These are phyloP conservation scores for Melanotaenia parkinsoni DNA, from an alignment of 2,797 vertebrate species.

Conservation along the genomic window DNA sequence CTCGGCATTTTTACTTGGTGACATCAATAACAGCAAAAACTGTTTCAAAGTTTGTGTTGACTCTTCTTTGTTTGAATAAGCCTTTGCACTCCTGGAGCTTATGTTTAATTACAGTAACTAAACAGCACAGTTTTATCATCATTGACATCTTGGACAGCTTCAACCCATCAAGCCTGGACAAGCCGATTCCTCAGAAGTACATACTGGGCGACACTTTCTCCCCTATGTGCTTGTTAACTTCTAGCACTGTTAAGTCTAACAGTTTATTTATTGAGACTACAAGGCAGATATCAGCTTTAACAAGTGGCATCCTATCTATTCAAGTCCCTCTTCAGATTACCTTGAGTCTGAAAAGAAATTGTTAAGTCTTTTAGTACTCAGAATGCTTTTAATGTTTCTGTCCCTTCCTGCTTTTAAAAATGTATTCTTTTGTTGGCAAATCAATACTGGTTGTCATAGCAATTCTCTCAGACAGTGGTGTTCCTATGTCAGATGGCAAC, in stretches of 20 bases:
- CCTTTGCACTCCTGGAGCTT: background rate
- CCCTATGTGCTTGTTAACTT: conserved; percentile 19
- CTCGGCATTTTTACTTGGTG: background rate
- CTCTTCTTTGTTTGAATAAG: conserved; percentile 1
- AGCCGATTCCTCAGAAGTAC: conserved; percentile 10
- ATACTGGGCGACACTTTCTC: background rate
- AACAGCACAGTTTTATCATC: conserved; percentile 5
- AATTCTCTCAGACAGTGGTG: conserved; percentile 15
- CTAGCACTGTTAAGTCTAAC: background rate
- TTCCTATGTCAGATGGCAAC: conserved; percentile 8
- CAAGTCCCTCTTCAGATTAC: background rate
- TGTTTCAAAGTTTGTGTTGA: background rate
- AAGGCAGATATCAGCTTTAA: conserved; percentile 15
- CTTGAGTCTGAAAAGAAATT: background rate
- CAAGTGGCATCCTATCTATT: background rate
- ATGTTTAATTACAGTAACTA: background rate
- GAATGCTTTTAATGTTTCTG: conserved; percentile 10
- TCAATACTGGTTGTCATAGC: conserved; percentile 34
- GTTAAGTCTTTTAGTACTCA: conserved; percentile 7
- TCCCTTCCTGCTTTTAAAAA: conserved; percentile 4
- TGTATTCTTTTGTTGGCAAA: conserved; percentile 8
- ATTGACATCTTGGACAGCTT: background rate
- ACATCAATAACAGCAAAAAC: background rate
- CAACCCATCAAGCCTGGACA: background rate
- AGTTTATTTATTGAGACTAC: conserved; percentile 18